A percentile compares a stretch with the other conserved stretches of the same genome.
Conservation (phyloP, 1,140 invertebrate genomes). For the Ostrea denselamellosa region DNA sequence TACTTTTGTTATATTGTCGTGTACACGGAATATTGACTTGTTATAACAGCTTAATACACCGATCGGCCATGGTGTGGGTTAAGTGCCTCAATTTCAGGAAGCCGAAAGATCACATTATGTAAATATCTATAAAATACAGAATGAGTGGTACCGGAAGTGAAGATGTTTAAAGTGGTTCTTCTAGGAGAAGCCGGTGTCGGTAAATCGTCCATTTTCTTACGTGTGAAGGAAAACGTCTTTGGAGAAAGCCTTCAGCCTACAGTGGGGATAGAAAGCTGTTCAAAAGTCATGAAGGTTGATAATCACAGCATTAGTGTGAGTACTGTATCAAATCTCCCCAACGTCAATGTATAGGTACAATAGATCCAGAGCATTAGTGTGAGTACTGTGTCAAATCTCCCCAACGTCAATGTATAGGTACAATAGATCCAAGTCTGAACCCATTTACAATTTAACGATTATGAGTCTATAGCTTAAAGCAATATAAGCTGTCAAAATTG, state of each 20-base stretch:
- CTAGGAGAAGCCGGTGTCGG: conserved; percentile 66
- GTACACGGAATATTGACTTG: background rate
- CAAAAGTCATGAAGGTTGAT: conserved; percentile 40
- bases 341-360: too few species aligned
- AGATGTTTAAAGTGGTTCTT: conserved; percentile 61
- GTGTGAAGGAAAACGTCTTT: conserved; percentile 58
- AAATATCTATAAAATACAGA: background rate
- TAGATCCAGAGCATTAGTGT: too few species aligned
- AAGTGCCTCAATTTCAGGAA: background rate
- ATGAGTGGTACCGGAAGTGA: background rate
- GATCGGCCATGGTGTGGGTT: background rate
- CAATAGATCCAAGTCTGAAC: too few species aligned
- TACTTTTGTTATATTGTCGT: background rate
- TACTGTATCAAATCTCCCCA: background rate
- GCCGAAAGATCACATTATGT: background rate
- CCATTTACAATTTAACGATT: too few species aligned
- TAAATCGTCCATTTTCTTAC: conserved; percentile 62
- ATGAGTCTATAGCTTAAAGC: too few species aligned
- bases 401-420: too few species aligned
- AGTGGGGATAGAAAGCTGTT: conserved; percentile 59
- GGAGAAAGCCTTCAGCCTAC: conserved; percentile 24
- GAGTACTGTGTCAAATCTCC: too few species aligned
- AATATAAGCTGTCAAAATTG: too few species aligned
- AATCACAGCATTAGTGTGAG: conserved; percentile 39
- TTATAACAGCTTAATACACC: background rate